Conservation (phyloP, 2,888 invertebrate species). For the Sturmia bella region DNA sequence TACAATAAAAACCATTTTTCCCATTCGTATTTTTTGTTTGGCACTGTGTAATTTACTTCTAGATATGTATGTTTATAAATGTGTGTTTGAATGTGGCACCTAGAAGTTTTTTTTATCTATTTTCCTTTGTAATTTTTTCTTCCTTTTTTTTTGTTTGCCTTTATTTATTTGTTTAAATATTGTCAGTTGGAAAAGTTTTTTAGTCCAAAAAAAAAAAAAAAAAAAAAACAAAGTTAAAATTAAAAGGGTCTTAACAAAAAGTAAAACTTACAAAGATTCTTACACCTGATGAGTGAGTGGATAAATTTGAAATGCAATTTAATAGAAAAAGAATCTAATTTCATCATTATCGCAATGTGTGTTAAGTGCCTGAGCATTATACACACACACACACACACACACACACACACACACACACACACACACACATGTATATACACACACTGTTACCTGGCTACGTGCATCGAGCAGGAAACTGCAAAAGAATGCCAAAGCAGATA, state of each 20-base stretch:
- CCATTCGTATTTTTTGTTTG: too few relatives aligned
- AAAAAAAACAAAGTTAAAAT: background rate
- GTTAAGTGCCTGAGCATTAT: conserved; percentile 75
- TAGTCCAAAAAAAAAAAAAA: conserved; percentile 1
- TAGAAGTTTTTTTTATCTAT: too few relatives aligned
- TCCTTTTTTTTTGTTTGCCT: conserved; percentile 29
- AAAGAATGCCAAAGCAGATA: background rate
- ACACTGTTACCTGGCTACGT: too few relatives aligned
- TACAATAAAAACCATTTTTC: too few relatives aligned
- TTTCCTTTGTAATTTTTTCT: conserved; percentile 7
- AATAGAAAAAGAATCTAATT: conserved; percentile 75
- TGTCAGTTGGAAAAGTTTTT: conserved; percentile 32
- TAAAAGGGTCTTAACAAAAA: background rate
- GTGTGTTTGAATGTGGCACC: too few relatives aligned
- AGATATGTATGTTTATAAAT: too few relatives aligned
- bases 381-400: too few relatives aligned
- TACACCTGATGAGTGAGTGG: conserved; percentile 40
- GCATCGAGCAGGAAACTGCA: background rate
- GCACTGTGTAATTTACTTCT: too few relatives aligned
- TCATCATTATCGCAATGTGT: conserved; percentile 80
- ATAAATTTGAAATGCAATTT: conserved; percentile 59
- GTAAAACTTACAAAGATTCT: conserved; percentile 11
- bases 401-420: too few relatives aligned
- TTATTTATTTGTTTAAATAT: conserved; percentile 38
- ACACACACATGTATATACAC: too few relatives aligned